Evolutionary conservation across 2,888 invertebrate species (phyloP).

Genomic region (Troides oblongomaculatus): DNA sequence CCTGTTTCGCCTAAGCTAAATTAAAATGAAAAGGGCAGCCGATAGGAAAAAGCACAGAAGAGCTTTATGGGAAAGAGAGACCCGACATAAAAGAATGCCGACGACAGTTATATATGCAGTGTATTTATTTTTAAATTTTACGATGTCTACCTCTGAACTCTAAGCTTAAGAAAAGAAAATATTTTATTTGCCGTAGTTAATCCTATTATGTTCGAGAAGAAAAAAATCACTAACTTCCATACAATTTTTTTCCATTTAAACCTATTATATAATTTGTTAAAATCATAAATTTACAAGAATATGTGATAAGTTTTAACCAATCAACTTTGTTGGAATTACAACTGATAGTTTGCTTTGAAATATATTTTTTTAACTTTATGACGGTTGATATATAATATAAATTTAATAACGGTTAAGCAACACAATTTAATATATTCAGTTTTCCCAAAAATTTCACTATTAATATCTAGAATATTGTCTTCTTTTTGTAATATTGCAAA

Average conservation of each 20-base stretch:
- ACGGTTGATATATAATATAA: too few species aligned
- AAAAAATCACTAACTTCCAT: too few species aligned
- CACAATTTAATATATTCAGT: too few species aligned
- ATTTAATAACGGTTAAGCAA: too few species aligned
- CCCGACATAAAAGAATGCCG: conserved; percentile 66
- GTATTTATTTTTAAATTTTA: conserved; percentile 37
- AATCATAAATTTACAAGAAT: too few species aligned
- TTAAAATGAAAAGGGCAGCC: conserved; percentile 64
- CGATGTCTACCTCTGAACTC: conserved; percentile 17
- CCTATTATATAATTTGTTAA: too few species aligned
- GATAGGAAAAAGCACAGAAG: conserved; percentile 40
- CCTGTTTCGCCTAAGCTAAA: conserved; percentile 74
- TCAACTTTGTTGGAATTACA: background rate
- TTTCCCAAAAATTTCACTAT: too few species aligned
- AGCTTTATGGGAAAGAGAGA: conserved; percentile 52
- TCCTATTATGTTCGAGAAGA: background rate
- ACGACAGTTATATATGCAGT: conserved; percentile 41
- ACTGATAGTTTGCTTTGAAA: background rate
- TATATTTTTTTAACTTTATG: background rate
- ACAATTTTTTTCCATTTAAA: too few species aligned
- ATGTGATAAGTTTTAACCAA: background rate
- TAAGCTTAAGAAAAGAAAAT: conserved; percentile 11
- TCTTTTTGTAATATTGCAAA: background rate
- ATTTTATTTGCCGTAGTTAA: background rate
- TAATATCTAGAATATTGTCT: background rate